Evolutionary conservation across 2,797 vertebrate genomes (phyloP), one percentile per base, ranked within the genome.

Genomic region (Propithecus perrieri): DNA sequence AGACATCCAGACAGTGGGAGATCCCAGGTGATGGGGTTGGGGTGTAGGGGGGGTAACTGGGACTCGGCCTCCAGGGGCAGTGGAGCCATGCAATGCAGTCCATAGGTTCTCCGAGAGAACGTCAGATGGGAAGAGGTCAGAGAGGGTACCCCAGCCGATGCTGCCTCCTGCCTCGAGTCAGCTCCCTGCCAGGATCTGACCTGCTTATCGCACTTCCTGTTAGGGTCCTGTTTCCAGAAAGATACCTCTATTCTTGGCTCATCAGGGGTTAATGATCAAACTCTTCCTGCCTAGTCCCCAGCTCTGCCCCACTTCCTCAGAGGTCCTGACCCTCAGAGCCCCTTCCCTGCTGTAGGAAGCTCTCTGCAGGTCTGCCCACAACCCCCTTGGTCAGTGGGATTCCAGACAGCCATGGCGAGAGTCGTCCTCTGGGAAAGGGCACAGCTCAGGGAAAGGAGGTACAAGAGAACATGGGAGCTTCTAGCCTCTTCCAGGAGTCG

Each of bases 1-100:
- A 48, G 63, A 91, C 14, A 33, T 50, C n/a, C 48, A 76, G 43
- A 67, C 38, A 35, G 4, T 41, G 4, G 69, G 69, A 63, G 43
- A 41, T 4, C 7, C 50, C 1, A 2, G 43, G 35, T 35, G 38
- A 59, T 75, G 6, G 7, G 33, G 4, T 78, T 2, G 0, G 33
- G 0, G 0, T 13, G 2, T 20, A 59, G 63, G 22, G n/a, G 0
- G 55, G 13, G 48, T 67, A 28, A 41, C 13, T n/a, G 71, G n/a
- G 84, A 41, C 75, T 81, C 20, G 5, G 35, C 14, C 11, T 87
- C 81, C 61, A 76, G 69, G 18, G 24, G 53, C 33, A 7, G 43
- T n/a, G 28, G 55, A 48, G 35, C 26, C 28, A 5, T 7, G 18
- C 28, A 41, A 5, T 7, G 18, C 28, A 41, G 28, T 24, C 22